Conservation (phyloP, 2,888 invertebrate species). For the Acanthococcus lagerstroemiae region DNA sequence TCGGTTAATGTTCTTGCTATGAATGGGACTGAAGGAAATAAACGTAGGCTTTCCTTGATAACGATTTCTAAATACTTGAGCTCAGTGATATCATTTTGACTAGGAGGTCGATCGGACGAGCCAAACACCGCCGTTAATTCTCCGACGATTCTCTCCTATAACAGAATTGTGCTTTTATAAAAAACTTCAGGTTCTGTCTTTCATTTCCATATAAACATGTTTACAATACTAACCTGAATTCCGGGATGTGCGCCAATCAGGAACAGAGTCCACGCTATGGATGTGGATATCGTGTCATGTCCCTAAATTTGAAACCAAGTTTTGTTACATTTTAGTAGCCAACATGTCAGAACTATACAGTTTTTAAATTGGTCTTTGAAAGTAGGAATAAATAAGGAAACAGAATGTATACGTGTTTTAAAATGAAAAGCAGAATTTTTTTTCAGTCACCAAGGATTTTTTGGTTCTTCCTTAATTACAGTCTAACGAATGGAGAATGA, state of each 20-base stretch:
- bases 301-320: slow-evolving; percentile 35
- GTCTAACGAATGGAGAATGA: too few relatives aligned
- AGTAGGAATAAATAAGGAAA: slow-evolving; percentile 9
- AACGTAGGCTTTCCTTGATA: slow-evolving; percentile 50
- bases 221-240: slow-evolving; percentile 46
- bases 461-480: background rate
- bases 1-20: slow-evolving; percentile 45
- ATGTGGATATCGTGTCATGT: slow-evolving; percentile 49
- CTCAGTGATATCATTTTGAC: slow-evolving; percentile 46
- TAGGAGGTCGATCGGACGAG: slow-evolving; percentile 40
- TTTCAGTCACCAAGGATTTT: slow-evolving; percentile 33
- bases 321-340: too few relatives aligned
- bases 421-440: background rate
- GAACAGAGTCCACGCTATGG: slow-evolving; percentile 46
- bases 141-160: slow-evolving; percentile 42
- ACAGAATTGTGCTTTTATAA: slow-evolving; percentile 9
- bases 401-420: background rate
- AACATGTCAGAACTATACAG: background rate
- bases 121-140: slow-evolving; percentile 46
- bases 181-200: slow-evolving; percentile 45
- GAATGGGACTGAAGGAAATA: slow-evolving; percentile 49
- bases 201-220: too few relatives aligned
- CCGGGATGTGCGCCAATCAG: slow-evolving; percentile 47
- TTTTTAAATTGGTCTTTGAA: background rate
- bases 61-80: slow-evolving; percentile 50